Conservation (phyloP, 2,888 invertebrate genomes). For the Dasysyrphus tricinctus region DNA sequence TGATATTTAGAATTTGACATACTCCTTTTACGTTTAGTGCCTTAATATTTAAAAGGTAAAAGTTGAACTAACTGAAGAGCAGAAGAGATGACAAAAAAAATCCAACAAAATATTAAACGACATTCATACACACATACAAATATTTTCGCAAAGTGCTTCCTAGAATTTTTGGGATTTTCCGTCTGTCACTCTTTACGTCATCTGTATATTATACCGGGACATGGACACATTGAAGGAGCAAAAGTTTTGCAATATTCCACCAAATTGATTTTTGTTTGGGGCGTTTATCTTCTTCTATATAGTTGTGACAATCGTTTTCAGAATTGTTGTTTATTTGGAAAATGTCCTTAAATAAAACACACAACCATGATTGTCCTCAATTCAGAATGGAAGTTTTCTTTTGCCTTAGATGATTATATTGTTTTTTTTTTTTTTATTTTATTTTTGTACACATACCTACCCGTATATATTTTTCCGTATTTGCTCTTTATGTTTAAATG, state of each 20-base stretch:
- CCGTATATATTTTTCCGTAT: background rate
- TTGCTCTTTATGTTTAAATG: constrained; percentile 3
- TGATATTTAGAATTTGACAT: background rate
- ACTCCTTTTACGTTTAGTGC: too few species aligned
- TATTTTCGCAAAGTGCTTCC: background rate
- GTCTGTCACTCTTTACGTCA: constrained; percentile 18
- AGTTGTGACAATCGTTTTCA: constrained; percentile 29
- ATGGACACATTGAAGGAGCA: constrained; percentile 11
- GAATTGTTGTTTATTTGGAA: constrained; percentile 27
- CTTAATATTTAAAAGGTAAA: background rate
- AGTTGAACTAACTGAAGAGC: background rate
- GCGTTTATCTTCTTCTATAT: constrained; percentile 7
- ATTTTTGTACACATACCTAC: too few species aligned
- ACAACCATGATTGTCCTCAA: constrained; percentile 20
- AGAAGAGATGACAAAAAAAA: background rate
- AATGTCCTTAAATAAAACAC: constrained; percentile 29
- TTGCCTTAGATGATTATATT: background rate
- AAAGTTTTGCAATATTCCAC: constrained; percentile 25
- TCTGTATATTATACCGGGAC: background rate
- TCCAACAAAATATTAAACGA: background rate
- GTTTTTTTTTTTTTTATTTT: background rate
- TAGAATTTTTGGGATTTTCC: background rate
- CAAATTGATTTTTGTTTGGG: constrained; percentile 19
- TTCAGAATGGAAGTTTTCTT: background rate
- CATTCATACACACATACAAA: background rate